phyloP scores from a whole-genome alignment of 1,140 invertebrate genomes.

The Sarcophaga peregrina region DNA sequence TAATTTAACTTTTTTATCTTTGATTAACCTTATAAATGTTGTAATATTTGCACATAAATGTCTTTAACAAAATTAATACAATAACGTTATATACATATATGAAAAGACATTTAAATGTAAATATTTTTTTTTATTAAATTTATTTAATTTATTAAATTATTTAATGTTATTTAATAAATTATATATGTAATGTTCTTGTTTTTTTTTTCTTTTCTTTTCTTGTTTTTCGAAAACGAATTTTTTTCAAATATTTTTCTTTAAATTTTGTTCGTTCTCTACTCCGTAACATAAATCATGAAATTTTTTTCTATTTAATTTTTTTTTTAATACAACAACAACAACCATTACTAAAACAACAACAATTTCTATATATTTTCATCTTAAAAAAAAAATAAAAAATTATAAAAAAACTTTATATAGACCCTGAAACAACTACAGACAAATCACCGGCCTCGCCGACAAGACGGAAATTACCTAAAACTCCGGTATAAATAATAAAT shows the following conservation, averaged over 20 bases:
- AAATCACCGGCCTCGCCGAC: conserved; percentile 87
- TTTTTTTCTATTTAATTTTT: not conserved
- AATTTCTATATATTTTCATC: conserved; percentile 6
- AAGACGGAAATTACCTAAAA: conserved; percentile 91
- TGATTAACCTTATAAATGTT: conserved; percentile 29
- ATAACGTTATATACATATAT: not conserved
- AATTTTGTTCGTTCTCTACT: not conserved
- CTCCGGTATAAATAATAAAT: conserved; percentile 92
- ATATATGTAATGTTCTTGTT: not conserved
- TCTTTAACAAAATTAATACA: too few relatives aligned
- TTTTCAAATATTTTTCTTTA: not conserved
- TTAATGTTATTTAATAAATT: too few relatives aligned
- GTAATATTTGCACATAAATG: conserved; percentile 17
- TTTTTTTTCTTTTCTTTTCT: conserved; percentile 63
- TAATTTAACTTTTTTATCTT: not conserved
- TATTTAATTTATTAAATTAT: too few relatives aligned
- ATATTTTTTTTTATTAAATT: conserved; percentile 27
- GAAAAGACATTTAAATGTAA: conserved; percentile 23
- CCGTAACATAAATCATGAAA: not conserved
- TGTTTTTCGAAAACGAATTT: not conserved
- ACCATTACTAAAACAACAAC: conserved; percentile 42
- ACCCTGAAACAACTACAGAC: conserved; percentile 73
- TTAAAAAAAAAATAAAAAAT: not conserved
- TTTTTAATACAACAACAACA: conserved; percentile 12
- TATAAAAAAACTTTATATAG: conserved; percentile 47